Percentiles rank a stretch among this genome's conserved stretches.
phyloP scores from a whole-genome alignment of 2,797 vertebrate species.

The Sphaeramia orbicularis region DNA sequence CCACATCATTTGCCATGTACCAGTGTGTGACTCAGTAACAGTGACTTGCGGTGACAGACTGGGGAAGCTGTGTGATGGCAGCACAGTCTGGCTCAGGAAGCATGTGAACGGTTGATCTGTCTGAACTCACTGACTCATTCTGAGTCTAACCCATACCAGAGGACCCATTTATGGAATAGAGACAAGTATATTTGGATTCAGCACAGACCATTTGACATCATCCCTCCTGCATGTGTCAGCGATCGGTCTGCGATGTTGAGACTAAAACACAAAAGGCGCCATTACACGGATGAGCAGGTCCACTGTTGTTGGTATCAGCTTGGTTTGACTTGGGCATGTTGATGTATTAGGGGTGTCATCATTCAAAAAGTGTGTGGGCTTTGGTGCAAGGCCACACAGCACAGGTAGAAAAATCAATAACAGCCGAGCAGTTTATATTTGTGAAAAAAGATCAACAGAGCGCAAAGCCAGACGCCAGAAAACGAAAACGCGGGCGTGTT shows the following conservation, averaged over 20 bases:
- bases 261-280: constrained; percentile 54
- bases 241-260: constrained; percentile 33
- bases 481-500: background rate
- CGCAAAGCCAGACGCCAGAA: constrained; percentile 15
- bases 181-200: constrained; percentile 26
- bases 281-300: constrained; percentile 53
- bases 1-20: too few relatives aligned
- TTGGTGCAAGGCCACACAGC: constrained; percentile 61
- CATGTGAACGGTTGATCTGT: constrained; percentile 42
- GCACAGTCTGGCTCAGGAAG: constrained; percentile 18
- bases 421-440: constrained; percentile 40
- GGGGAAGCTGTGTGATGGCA: constrained; percentile 31
- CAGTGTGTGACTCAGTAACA: constrained; percentile 4
- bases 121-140: constrained; percentile 30
- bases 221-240: background rate
- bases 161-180: constrained; percentile 26
- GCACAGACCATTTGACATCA: constrained; percentile 21
- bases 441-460: constrained; percentile 49
- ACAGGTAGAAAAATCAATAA: constrained; percentile 69
- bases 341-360: constrained; percentile 62
- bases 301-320: constrained; percentile 25
- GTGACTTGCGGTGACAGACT: constrained; percentile 23
- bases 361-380: constrained; percentile 66
- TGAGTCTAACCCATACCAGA: constrained; percentile 28
- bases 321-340: constrained; percentile 40